Evolutionary conservation across 2,797 vertebrate genomes (phyloP).

Genomic region (Siniperca undulata): DNA sequence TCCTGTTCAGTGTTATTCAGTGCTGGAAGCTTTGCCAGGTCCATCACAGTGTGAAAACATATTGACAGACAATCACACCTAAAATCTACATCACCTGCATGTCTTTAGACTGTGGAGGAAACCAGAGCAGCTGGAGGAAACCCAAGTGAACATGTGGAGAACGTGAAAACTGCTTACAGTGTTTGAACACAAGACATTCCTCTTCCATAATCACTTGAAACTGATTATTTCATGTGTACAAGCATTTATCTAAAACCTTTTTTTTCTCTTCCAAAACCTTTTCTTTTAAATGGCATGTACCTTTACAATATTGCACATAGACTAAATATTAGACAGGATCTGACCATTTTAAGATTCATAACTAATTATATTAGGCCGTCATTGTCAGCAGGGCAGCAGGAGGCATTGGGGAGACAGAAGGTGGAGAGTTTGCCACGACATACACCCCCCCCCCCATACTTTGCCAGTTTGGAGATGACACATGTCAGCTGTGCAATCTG

Average conservation of each 20-base stretch:
- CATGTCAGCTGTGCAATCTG: constrained; percentile 64
- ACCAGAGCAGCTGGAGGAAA: constrained; percentile 6
- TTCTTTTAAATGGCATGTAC: neutral
- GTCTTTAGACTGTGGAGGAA: constrained; percentile 11
- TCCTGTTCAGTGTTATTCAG: constrained; percentile 35
- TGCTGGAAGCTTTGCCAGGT: constrained; percentile 16
- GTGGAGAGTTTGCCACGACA: constrained; percentile 28
- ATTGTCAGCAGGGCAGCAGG: constrained; percentile 38
- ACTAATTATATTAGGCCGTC: neutral
- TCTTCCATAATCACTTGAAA: neutral
- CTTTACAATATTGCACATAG: neutral
- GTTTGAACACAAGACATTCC: neutral
- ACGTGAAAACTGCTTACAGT: neutral
- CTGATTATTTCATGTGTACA: neutral
- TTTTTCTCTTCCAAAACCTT: neutral
- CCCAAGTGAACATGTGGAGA: constrained; percentile 14
- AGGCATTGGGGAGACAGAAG: constrained; percentile 46
- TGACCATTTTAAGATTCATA: constrained; percentile 4
- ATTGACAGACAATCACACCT: constrained; percentile 34
- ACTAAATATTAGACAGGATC: neutral
- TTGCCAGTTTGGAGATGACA: constrained; percentile 54
- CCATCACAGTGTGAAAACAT: constrained; percentile 41
- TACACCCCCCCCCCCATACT: neutral
- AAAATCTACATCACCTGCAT: constrained; percentile 22
- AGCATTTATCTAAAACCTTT: neutral